Percentiles rank a stretch among this genome's conserved stretches.
phyloP scores from a whole-genome alignment of 2,888 invertebrate genomes.

The Pandemis heparana region DNA sequence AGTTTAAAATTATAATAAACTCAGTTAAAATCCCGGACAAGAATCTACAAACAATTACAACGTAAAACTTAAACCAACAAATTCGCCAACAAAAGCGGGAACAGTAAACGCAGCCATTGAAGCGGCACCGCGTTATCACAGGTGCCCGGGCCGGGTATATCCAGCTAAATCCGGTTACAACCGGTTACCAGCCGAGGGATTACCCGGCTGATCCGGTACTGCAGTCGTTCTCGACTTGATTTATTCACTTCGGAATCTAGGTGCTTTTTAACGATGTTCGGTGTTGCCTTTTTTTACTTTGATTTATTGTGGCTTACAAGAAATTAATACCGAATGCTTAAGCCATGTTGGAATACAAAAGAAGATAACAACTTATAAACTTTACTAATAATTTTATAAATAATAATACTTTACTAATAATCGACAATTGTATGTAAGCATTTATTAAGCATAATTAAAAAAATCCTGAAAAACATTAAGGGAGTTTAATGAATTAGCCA shows the following conservation, averaged over 20 bases:
- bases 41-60: slow-evolving; percentile 32
- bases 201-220: slow-evolving; percentile 78
- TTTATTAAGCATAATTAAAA: too few species aligned
- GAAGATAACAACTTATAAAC: too few species aligned
- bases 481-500: too few species aligned
- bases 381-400: too few species aligned
- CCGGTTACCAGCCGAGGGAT: slow-evolving; percentile 76
- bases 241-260: slow-evolving; percentile 67
- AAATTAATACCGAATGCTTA: slow-evolving; percentile 18
- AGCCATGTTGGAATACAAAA: neutral
- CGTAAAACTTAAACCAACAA: neutral
- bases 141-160: slow-evolving; percentile 70
- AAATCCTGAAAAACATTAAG: too few species aligned
- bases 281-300: slow-evolving; percentile 21
- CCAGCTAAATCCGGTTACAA: slow-evolving; percentile 62
- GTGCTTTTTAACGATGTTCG: slow-evolving; percentile 45
- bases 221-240: slow-evolving; percentile 77
- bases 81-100: slow-evolving; percentile 33
- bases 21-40: neutral
- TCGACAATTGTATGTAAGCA: too few species aligned
- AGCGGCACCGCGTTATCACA: slow-evolving; percentile 74
- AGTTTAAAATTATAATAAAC: neutral
- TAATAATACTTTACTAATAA: too few species aligned
- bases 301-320: slow-evolving; percentile 23
- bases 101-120: slow-evolving; percentile 36